Evolutionary conservation across 2,113 vertebrate genomes (phyloP).

Genomic region (Andinoacara biseriatus): DNA sequence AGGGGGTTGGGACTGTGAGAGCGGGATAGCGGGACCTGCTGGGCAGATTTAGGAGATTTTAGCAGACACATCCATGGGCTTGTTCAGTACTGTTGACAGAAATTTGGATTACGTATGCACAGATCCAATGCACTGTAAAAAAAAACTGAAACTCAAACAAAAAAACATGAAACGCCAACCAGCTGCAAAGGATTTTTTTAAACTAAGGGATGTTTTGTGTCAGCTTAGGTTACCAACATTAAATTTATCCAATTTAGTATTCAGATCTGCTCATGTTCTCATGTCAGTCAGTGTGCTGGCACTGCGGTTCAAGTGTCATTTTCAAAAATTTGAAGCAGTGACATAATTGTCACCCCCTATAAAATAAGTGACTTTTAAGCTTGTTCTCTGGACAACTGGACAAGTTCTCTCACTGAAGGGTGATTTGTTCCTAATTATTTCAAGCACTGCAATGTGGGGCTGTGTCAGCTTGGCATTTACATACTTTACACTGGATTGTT

Average conservation of each 20-base stretch:
- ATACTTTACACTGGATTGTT: neutral
- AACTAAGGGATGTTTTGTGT: neutral
- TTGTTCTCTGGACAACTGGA: neutral
- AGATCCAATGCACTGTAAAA: neutral
- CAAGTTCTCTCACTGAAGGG: neutral
- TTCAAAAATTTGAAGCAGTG: neutral
- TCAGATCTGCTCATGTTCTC: neutral
- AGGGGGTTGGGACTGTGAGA: slow-evolving; percentile 23
- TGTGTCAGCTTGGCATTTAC: neutral
- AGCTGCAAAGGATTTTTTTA: neutral
- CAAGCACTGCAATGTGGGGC: neutral
- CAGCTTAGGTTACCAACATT: neutral
- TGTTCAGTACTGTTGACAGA: slow-evolving; percentile 53
- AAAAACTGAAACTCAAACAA: neutral
- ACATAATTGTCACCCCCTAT: too few species aligned
- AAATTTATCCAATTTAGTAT: neutral
- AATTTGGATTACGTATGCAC: slow-evolving; percentile 37
- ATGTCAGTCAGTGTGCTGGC: neutral
- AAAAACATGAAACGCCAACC: slow-evolving; percentile 30
- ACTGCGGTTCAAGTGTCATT: neutral
- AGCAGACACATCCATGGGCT: slow-evolving; percentile 39
- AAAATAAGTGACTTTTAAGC: neutral
- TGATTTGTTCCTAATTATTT: neutral
- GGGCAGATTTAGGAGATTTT: slow-evolving; percentile 21
- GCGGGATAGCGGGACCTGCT: slow-evolving; percentile 6